Base-by-base conservation (phyloP, 2,888 invertebrate genomes). In the Spialia ferax region DNA sequence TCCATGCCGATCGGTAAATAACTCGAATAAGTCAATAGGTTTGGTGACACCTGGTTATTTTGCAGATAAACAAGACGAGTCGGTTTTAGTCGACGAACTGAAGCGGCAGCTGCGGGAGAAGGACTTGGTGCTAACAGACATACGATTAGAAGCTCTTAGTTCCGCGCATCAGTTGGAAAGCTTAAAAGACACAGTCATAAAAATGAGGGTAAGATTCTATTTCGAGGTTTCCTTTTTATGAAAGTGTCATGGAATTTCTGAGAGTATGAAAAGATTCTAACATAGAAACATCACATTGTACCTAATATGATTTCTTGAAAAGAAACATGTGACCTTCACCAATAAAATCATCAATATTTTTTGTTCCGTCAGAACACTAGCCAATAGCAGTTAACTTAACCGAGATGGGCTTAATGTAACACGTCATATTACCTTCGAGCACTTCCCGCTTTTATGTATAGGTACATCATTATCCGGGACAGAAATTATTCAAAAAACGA, bases 101-200 rank as follows among this genome's bases (percentile, higher is more conserved):
- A 97, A 98, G 86, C 97, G 98, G 81, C 98, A 99, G 84, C 94
- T 99, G 60, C 95, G 99, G 42, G 99, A 99, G 82, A 99, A 99
- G 87, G 99, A 99, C 88, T 95, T 98, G 83, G 98, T 98, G 70
- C 94, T 99, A 73, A 99, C 99, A 1, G 99, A 99, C 86, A 99
- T 99, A 70, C 95, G 99, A 72, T 94, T 99, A 72, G 99, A 99
- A 88, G 99, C 99, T 7, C 94, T 99, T 35, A 98, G 98, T 76
- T 99, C 99, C 0, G 99, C 99, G 3, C 99, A 99, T 88, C 99
- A 99, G 87, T 94, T 99, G 65, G 99, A 99, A 87, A 98, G 98
- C 76, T 95, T 99, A 20, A 97, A 98, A 86, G 99, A 99, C 83
- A 98, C 99, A 61, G 98, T 99, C 82, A 98, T 97, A 88, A 98